Conservation (phyloP, 2,888 invertebrate genomes). For the Vesta saturnalis region DNA sequence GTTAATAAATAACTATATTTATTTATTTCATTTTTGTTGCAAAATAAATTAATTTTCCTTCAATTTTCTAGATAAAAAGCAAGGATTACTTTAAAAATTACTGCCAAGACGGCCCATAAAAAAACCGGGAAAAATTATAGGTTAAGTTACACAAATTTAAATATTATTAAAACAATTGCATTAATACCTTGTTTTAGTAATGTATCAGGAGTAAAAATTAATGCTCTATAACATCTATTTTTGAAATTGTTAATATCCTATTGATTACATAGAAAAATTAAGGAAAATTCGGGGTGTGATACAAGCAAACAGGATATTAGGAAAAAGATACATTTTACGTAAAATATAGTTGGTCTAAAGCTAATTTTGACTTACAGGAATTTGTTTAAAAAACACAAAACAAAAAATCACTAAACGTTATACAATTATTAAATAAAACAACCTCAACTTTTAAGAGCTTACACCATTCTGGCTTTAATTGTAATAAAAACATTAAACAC, state of each 20-base stretch:
- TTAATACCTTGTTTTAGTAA: too few relatives aligned
- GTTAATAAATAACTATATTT: background rate
- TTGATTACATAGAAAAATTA: too few relatives aligned
- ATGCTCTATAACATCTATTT: too few relatives aligned
- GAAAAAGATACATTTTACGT: too few relatives aligned
- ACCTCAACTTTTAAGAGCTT: background rate
- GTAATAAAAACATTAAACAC: background rate
- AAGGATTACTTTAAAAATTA: too few relatives aligned
- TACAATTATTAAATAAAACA: background rate
- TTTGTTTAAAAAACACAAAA: background rate
- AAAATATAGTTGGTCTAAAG: background rate
- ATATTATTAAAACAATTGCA: background rate
- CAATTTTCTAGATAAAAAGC: background rate
- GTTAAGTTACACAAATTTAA: conserved; percentile 4
- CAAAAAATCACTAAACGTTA: background rate
- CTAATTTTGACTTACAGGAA: background rate
- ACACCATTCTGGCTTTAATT: background rate
- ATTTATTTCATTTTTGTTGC: background rate
- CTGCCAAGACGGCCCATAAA: background rate
- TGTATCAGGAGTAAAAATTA: too few relatives aligned
- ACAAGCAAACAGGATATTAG: too few relatives aligned
- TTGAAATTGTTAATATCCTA: too few relatives aligned
- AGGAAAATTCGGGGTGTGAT: too few relatives aligned
- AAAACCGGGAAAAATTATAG: conserved; percentile 5
- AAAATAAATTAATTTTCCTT: background rate